phyloP scores from a whole-genome alignment of 2,113 vertebrate genomes.

The Girardinichthys multiradiatus region DNA sequence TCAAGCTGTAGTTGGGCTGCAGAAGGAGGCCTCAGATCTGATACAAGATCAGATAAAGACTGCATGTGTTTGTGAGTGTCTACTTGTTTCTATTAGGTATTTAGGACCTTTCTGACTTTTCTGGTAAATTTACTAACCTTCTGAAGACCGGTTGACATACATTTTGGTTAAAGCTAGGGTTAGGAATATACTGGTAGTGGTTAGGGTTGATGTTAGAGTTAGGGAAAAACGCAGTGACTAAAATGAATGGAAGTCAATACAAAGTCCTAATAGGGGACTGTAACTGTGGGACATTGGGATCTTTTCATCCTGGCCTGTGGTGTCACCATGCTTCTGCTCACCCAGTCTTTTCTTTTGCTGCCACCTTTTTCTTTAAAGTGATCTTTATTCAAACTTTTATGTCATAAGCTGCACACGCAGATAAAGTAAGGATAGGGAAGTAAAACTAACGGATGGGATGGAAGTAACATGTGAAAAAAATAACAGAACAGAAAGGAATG shows the following conservation, averaged over 20 bases:
- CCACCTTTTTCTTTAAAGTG: constrained; percentile 12
- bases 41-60: constrained; percentile 34
- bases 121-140: neutral
- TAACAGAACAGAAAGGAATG: constrained; percentile 36
- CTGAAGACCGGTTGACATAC: neutral
- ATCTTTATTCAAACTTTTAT: constrained; percentile 7
- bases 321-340: neutral
- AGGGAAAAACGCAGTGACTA: neutral
- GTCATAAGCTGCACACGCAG: constrained; percentile 21
- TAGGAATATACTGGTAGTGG: neutral
- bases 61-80: neutral
- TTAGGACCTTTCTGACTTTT: neutral
- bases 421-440: constrained; percentile 33
- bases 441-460: constrained; percentile 29
- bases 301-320: constrained; percentile 30
- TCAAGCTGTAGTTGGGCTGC: constrained; percentile 42
- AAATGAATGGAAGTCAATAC: too few relatives aligned
- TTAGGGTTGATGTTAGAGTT: neutral
- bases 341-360: constrained; percentile 16
- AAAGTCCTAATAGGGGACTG: too few relatives aligned
- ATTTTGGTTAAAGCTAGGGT: neutral
- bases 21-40: constrained; percentile 29
- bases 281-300: constrained; percentile 45
- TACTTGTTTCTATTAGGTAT: neutral
- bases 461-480: constrained; percentile 22